phyloP scores from a whole-genome alignment of 2,113 vertebrate genomes.

The Ctenomys sociabilis region DNA sequence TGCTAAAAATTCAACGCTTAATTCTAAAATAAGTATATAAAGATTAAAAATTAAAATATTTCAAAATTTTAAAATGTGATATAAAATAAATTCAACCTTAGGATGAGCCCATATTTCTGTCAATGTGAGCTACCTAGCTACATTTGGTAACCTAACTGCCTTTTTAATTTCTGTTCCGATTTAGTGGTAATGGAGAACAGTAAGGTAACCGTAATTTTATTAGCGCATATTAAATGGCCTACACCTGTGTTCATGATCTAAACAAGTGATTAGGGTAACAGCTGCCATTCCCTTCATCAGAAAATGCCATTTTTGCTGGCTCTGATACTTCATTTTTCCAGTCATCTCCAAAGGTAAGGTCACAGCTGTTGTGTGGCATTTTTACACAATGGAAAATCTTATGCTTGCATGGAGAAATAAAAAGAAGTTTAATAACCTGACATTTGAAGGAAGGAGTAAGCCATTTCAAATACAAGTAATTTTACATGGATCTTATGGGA shows the following conservation, averaged over 20 bases:
- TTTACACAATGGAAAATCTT: slow-evolving; percentile 71
- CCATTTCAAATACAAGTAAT: slow-evolving; percentile 58
- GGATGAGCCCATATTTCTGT: neutral
- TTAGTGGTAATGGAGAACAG: slow-evolving; percentile 35
- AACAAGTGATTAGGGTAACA: slow-evolving; percentile 65
- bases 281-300: slow-evolving; percentile 50
- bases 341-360: slow-evolving; percentile 66
- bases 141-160: neutral
- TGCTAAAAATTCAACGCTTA: neutral
- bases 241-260: slow-evolving; percentile 53
- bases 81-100: neutral
- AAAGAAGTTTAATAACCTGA: slow-evolving; percentile 73
- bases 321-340: slow-evolving; percentile 58
- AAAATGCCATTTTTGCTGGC: slow-evolving; percentile 66
- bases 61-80: neutral
- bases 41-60: slow-evolving; percentile 43
- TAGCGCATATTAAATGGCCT: slow-evolving; percentile 36
- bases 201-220: slow-evolving; percentile 18
- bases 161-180: slow-evolving; percentile 60
- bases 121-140: neutral
- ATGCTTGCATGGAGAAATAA: slow-evolving; percentile 55
- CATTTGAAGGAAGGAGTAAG: slow-evolving; percentile 67
- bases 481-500: slow-evolving; percentile 61
- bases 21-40: neutral
- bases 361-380: slow-evolving; percentile 80